A percentile compares a stretch with the other conserved stretches of the same genome.
Conservation (phyloP, 1,140 invertebrate species). For the Eriocheir sinensis region DNA sequence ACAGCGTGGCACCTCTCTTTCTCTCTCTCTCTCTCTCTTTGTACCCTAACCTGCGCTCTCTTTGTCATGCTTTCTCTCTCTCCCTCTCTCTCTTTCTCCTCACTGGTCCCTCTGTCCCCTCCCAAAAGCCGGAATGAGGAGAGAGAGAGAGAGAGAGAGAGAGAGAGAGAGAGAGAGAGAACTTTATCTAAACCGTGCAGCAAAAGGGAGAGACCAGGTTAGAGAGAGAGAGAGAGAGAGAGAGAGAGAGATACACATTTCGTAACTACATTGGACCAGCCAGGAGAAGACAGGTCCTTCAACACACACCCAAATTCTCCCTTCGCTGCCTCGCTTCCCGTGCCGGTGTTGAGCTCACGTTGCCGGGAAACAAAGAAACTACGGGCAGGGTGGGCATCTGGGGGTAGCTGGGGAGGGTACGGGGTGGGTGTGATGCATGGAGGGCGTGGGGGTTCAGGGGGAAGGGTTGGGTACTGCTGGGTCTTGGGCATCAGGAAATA, state of each 20-base stretch:
- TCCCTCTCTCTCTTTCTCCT: constrained; percentile 9
- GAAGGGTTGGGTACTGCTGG: background rate
- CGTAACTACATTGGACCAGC: background rate
- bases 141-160: background rate
- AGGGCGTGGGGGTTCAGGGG: too few species aligned
- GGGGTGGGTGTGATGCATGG: too few species aligned
- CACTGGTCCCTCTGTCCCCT: background rate
- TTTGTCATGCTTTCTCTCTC: too few species aligned
- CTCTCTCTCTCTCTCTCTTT: background rate
- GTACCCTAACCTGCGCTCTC: background rate
- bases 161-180: background rate
- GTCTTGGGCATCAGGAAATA: constrained; percentile 23
- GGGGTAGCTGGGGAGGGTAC: background rate
- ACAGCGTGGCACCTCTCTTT: background rate
- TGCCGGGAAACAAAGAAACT: background rate
- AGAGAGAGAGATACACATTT: background rate
- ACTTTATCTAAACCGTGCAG: too few species aligned
- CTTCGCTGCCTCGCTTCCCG: background rate
- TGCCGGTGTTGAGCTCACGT: background rate
- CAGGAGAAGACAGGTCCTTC: background rate
- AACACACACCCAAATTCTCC: background rate
- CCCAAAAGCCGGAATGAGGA: background rate
- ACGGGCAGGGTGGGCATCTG: background rate
- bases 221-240: background rate
- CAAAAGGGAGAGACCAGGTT: background rate